Evolutionary conservation across 1,140 invertebrate species (phyloP).

Genomic region (Drosophila virilis): DNA sequence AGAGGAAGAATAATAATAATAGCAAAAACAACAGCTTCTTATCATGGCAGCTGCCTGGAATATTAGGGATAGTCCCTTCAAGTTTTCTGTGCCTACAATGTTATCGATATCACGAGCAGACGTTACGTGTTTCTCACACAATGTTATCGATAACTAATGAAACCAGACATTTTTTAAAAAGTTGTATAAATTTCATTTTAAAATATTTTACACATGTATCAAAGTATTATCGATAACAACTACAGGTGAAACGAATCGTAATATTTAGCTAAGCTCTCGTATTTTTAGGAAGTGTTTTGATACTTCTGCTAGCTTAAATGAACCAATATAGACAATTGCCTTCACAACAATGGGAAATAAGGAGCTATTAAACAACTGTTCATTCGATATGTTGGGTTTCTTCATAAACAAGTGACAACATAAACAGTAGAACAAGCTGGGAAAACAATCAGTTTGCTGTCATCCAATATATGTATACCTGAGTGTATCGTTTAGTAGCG

Average conservation of each 20-base stretch:
- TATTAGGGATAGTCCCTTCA: not conserved
- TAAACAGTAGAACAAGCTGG: slow-evolving; percentile 1
- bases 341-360: not conserved
- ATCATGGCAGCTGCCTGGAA: not conserved
- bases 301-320: not conserved
- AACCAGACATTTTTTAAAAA: not conserved
- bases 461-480: slow-evolving; percentile 13
- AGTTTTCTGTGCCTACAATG: not conserved
- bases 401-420: slow-evolving; percentile 2
- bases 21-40: not conserved
- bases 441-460: slow-evolving; percentile 10
- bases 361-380: not conserved
- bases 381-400: slow-evolving; percentile 6
- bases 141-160: not conserved
- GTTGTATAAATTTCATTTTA: no score
- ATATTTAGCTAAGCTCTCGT: no score
- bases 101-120: not conserved
- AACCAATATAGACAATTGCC: not conserved
- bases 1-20: not conserved
- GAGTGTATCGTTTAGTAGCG: not conserved
- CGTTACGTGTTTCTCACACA: not conserved
- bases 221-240: not conserved
- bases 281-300: no score
- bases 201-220: not conserved
- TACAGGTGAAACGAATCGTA: not conserved